Conservation (phyloP, 64 coral and sea anemone species). For the Pachyseris speciosa region DNA sequence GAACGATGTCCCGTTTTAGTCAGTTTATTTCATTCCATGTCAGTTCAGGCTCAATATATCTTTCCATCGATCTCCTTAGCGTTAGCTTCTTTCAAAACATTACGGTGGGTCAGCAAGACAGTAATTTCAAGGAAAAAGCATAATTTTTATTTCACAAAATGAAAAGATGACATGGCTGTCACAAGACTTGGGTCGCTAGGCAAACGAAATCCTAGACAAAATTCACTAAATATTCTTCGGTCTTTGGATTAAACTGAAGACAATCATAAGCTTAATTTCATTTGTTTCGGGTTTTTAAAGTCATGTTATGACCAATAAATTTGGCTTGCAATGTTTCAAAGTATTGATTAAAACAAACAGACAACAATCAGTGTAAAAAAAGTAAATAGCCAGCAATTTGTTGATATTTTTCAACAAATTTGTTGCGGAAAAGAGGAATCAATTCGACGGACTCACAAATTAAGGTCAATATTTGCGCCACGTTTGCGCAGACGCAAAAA, state of each 20-base stretch:
- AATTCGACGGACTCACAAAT: not conserved
- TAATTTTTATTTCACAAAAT: too few species aligned
- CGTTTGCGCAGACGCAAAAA: too few species aligned
- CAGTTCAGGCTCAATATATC: too few species aligned
- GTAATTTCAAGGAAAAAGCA: too few species aligned
- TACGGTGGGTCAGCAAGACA: too few species aligned
- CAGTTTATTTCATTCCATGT: too few species aligned
- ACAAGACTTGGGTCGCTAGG: too few species aligned
- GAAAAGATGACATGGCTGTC: too few species aligned
- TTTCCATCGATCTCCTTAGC: too few species aligned
- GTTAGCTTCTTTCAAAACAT: too few species aligned
- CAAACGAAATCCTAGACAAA: too few species aligned
- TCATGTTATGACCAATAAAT: not conserved
- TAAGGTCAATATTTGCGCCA: not conserved
- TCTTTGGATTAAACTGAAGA: not conserved
- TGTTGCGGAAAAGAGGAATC: slow-evolving; percentile 5
- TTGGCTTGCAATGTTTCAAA: not conserved
- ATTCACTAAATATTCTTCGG: not conserved
- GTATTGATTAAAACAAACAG: slow-evolving; percentile 2
- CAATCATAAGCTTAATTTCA: not conserved
- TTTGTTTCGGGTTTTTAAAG: not conserved
- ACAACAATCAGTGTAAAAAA: not conserved
- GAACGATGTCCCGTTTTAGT: too few species aligned
- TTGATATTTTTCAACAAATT: slow-evolving; percentile 12
- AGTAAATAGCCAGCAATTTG: not conserved